Percentiles rank a stretch among this genome's conserved stretches.
phyloP scores from a whole-genome alignment of 2,113 vertebrate genomes.

The Cryptotis parvus region DNA sequence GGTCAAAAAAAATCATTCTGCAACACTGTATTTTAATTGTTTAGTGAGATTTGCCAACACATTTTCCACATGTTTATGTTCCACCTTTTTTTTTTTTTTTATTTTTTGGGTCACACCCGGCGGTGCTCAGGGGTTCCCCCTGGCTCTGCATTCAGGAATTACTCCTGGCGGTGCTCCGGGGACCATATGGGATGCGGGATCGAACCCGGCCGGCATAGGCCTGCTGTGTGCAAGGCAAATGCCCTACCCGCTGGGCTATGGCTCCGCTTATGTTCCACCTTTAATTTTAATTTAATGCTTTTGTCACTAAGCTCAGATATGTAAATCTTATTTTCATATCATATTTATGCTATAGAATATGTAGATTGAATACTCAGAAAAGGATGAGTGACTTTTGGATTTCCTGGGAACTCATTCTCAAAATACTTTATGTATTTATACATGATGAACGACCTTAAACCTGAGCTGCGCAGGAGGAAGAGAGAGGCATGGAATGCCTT shows the following conservation, averaged over 20 bases:
- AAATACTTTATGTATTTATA: slow-evolving; percentile 26
- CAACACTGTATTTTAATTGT: not conserved
- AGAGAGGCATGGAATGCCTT: too few relatives aligned
- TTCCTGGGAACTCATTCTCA: slow-evolving; percentile 30
- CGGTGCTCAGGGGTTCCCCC: too few relatives aligned
- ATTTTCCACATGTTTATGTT: not conserved
- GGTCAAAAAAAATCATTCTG: not conserved
- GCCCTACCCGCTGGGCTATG: too few relatives aligned
- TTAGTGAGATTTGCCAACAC: not conserved
- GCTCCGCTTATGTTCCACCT: not conserved
- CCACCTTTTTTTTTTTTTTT: too few relatives aligned
- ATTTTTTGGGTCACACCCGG: too few relatives aligned
- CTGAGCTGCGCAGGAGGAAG: too few relatives aligned
- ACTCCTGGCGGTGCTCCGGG: too few relatives aligned
- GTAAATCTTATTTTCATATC: not conserved
- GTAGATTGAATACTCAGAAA: not conserved
- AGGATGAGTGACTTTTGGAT: not conserved
- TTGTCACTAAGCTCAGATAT: not conserved
- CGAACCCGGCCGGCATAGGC: too few relatives aligned
- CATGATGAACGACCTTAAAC: too few relatives aligned
- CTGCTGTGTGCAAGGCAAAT: too few relatives aligned
- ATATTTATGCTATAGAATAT: slow-evolving; percentile 20
- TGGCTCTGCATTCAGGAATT: too few relatives aligned
- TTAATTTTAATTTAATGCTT: not conserved
- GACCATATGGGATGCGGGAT: too few relatives aligned